phyloP scores from a whole-genome alignment of 2,797 vertebrate species.

The Chaetophractus vellerosus region DNA sequence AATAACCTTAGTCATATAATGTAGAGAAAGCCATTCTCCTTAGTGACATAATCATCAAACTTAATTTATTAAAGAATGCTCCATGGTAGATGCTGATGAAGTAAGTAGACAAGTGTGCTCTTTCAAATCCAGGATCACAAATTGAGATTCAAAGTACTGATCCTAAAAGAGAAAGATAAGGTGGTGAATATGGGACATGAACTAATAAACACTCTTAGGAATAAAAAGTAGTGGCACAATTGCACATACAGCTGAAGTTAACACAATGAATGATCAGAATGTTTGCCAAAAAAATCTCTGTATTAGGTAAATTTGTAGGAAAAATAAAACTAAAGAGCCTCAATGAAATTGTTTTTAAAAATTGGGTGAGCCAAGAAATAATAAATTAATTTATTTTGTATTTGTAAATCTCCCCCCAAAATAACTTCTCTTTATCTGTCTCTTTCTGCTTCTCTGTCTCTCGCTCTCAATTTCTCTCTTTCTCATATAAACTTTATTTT shows the following conservation, averaged over 20 bases:
- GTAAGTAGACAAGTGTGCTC: background rate
- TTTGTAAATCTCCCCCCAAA: background rate
- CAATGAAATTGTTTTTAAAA: background rate
- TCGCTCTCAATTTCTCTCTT: background rate
- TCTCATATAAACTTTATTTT: background rate
- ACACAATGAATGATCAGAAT: background rate
- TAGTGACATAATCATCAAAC: background rate
- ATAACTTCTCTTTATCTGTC: background rate
- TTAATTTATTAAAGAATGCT: background rate
- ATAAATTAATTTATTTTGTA: background rate
- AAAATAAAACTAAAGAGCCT: background rate
- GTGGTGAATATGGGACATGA: background rate
- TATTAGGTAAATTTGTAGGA: background rate
- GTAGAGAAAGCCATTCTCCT: background rate
- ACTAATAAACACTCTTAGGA: background rate
- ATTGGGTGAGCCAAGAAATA: background rate
- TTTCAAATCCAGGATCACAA: background rate
- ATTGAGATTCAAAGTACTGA: background rate
- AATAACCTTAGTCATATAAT: background rate
- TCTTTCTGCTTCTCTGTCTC: no score
- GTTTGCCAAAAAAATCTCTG: background rate
- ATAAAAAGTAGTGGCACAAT: background rate
- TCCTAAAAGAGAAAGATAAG: background rate
- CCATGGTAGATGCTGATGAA: background rate
- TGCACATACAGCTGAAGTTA: background rate